phyloP scores from a whole-genome alignment of 1,140 invertebrate species.

The Euura lappo region DNA sequence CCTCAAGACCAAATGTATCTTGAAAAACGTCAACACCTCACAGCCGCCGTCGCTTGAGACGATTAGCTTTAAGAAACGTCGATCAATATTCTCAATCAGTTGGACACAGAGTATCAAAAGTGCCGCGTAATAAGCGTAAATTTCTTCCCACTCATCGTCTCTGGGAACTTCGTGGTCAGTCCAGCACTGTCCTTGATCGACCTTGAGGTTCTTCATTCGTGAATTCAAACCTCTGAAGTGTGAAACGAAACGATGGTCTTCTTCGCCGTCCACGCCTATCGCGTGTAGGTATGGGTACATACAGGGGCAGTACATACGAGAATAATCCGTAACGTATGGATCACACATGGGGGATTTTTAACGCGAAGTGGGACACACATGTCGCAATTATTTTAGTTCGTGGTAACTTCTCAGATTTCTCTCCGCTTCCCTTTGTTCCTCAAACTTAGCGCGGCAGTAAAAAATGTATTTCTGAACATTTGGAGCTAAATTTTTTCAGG shows the following conservation, averaged over 20 bases:
- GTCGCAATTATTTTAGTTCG: slow-evolving; percentile 11
- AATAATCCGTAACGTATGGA: background rate
- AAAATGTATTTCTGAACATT: too few relatives aligned
- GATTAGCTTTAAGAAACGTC: background rate
- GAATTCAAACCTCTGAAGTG: background rate
- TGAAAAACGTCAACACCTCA: too few relatives aligned
- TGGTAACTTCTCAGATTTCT: slow-evolving; percentile 2
- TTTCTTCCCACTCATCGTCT: background rate
- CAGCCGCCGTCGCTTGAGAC: background rate
- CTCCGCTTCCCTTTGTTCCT: background rate
- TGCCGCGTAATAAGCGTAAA: background rate
- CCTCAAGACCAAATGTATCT: too few relatives aligned
- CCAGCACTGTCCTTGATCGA: background rate
- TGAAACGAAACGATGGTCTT: background rate
- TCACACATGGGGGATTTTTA: background rate
- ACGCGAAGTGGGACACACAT: slow-evolving; percentile 5
- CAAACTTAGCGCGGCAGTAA: background rate
- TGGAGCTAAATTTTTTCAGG: too few relatives aligned
- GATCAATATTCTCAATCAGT: slow-evolving; percentile 5
- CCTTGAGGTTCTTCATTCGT: background rate
- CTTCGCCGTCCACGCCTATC: background rate
- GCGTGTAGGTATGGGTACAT: background rate
- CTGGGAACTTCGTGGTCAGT: background rate
- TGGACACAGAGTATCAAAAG: background rate
- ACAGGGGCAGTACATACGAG: slow-evolving; percentile 12